Conservation (phyloP, 2,113 vertebrate species). For the Dinomys branickii region DNA sequence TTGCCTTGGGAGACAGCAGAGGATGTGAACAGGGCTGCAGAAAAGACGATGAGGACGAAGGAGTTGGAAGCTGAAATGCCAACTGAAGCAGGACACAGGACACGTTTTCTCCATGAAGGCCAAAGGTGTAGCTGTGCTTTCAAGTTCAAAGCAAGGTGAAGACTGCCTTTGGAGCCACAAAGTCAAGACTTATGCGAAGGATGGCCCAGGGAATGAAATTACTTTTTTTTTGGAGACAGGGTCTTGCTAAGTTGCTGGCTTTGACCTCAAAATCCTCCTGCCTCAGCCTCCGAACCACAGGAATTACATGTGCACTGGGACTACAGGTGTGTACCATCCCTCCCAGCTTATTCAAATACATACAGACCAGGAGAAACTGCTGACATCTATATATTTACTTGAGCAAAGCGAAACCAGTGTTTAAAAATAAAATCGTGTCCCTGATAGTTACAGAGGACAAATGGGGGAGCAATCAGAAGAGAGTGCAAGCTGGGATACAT, state of each 20-base stretch:
- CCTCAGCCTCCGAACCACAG: neutral
- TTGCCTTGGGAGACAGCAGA: neutral
- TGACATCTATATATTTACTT: neutral
- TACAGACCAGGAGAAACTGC: neutral
- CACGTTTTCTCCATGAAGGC: neutral
- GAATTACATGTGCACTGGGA: neutral
- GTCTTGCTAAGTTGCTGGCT: neutral
- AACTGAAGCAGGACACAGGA: neutral
- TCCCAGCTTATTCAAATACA: neutral
- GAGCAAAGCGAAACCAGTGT: neutral
- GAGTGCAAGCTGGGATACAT: neutral
- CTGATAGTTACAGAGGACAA: neutral
- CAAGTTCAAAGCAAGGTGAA: neutral
- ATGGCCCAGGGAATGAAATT: neutral
- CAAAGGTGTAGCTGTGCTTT: neutral
- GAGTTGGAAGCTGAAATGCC: neutral
- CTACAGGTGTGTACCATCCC: neutral
- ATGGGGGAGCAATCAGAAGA: neutral
- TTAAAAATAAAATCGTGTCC: neutral
- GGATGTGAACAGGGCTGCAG: neutral
- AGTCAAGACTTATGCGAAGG: neutral
- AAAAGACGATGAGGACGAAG: neutral
- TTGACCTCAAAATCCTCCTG: neutral
- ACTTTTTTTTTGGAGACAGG: neutral
- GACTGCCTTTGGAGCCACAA: neutral